Evolutionary conservation across 1,140 invertebrate genomes (phyloP).

Genomic region (Onthophagus taurus): DNA sequence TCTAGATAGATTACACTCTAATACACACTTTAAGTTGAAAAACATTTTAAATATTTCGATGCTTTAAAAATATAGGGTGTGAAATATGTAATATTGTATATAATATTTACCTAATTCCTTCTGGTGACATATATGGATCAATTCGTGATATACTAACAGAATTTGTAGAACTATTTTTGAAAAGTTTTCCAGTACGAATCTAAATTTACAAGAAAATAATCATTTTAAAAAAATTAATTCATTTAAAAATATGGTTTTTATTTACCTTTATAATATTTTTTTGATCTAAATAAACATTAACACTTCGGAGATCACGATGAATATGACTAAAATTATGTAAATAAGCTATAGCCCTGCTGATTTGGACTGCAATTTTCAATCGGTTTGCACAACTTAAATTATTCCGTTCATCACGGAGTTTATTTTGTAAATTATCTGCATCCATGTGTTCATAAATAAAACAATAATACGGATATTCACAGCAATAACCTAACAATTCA

Average conservation of each 20-base stretch:
- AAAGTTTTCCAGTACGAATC: slow-evolving; percentile 53
- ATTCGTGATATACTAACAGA: slow-evolving; percentile 47
- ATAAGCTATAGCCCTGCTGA: slow-evolving; percentile 50
- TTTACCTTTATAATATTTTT: slow-evolving; percentile 44
- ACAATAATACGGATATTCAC: slow-evolving; percentile 51
- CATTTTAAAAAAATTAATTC: slow-evolving; percentile 11
- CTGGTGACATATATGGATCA: slow-evolving; percentile 65
- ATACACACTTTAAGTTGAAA: too few relatives aligned
- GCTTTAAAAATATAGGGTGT: too few relatives aligned
- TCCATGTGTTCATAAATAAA: slow-evolving; percentile 60
- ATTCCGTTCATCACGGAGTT: slow-evolving; percentile 36
- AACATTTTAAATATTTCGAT: too few relatives aligned
- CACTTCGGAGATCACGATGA: slow-evolving; percentile 70
- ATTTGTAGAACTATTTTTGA: slow-evolving; percentile 36
- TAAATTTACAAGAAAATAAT: slow-evolving; percentile 43
- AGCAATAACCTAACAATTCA: slow-evolving; percentile 54
- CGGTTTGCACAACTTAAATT: slow-evolving; percentile 42
- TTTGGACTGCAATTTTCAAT: slow-evolving; percentile 49
- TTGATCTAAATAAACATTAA: slow-evolving; percentile 63
- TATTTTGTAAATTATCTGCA: slow-evolving; percentile 57
- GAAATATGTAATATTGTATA: too few relatives aligned
- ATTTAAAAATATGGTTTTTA: slow-evolving; percentile 45
- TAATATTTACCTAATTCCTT: slow-evolving; percentile 42
- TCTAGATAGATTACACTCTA: too few relatives aligned
- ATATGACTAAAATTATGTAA: slow-evolving; percentile 52